Percentiles rank a stretch among this genome's conserved stretches.
phyloP scores from a whole-genome alignment of 2,888 invertebrate genomes.

The Eupithecia abbreviata region DNA sequence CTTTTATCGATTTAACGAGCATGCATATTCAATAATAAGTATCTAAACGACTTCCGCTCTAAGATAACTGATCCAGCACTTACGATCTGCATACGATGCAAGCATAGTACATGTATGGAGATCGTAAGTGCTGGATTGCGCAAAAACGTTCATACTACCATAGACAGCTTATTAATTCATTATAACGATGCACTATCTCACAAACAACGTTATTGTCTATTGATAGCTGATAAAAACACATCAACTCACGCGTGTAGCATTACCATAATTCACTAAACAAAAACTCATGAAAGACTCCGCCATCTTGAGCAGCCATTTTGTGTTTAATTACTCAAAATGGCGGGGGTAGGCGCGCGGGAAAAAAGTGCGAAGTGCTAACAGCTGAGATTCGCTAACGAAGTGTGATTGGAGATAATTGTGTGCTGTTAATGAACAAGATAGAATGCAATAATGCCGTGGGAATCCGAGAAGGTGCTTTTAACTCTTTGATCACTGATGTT shows the following conservation, averaged over 20 bases:
- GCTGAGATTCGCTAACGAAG: constrained; percentile 76
- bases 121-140: constrained; percentile 7
- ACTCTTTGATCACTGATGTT: constrained; percentile 6
- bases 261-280: constrained; percentile 49
- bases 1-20: constrained; percentile 4
- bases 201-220: constrained; percentile 35
- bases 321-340: constrained; percentile 74
- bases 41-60: constrained; percentile 18
- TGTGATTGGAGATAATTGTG: constrained; percentile 72
- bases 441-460: constrained; percentile 35
- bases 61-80: constrained; percentile 22
- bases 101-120: background rate
- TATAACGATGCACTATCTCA: constrained; percentile 25
- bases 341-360: constrained; percentile 63
- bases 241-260: constrained; percentile 47
- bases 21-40: constrained; percentile 10
- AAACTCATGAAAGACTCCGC: constrained; percentile 58
- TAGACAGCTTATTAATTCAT: constrained; percentile 28
- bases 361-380: constrained; percentile 70
- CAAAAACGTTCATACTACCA: constrained; percentile 24
- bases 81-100: constrained; percentile 22
- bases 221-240: constrained; percentile 41
- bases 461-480: constrained; percentile 17
- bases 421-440: constrained; percentile 41
- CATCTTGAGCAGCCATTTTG: constrained; percentile 38